These are phyloP conservation scores for Lordiphosa clarofinis DNA, from an alignment of 1,140 invertebrate genomes.

Conservation along the genomic window DNA sequence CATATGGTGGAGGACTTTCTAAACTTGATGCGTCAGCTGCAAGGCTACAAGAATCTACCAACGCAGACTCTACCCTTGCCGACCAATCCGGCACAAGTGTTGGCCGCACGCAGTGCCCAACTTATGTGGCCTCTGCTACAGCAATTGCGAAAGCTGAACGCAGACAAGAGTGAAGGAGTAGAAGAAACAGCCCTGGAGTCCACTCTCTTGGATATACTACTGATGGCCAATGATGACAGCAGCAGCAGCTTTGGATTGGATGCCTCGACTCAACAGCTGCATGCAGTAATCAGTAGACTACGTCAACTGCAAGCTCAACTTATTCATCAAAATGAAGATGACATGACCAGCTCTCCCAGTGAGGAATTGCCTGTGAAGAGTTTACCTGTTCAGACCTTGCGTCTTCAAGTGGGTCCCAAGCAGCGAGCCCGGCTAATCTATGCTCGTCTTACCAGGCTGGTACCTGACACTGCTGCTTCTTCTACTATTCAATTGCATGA, in stretches of 20 bases:
- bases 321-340: background rate
- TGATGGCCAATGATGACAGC: conserved; percentile 41
- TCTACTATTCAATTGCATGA: conserved; percentile 49
- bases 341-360: background rate
- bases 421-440: conserved; percentile 31
- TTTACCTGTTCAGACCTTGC: conserved; percentile 38
- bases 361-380: background rate
- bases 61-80: conserved; percentile 45
- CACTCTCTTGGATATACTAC: conserved; percentile 47
- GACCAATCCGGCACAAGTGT: conserved; percentile 48
- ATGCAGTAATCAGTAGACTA: conserved; percentile 51
- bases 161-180: background rate
- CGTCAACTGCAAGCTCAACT: conserved; percentile 40
- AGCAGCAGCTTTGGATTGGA: background rate
- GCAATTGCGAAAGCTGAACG: conserved; percentile 28
- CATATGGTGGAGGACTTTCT: conserved; percentile 27
- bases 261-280: conserved; percentile 26
- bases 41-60: conserved; percentile 1
- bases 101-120: conserved; percentile 57
- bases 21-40: too few relatives aligned
- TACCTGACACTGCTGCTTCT: conserved; percentile 2
- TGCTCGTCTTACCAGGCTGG: conserved; percentile 38
- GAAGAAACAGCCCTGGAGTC: conserved; percentile 24
- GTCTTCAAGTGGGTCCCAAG: conserved; percentile 33
- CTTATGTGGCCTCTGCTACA: conserved; percentile 54